Evolutionary conservation across 2,888 invertebrate species (phyloP).

Genomic region (Schizaphis graminum): DNA sequence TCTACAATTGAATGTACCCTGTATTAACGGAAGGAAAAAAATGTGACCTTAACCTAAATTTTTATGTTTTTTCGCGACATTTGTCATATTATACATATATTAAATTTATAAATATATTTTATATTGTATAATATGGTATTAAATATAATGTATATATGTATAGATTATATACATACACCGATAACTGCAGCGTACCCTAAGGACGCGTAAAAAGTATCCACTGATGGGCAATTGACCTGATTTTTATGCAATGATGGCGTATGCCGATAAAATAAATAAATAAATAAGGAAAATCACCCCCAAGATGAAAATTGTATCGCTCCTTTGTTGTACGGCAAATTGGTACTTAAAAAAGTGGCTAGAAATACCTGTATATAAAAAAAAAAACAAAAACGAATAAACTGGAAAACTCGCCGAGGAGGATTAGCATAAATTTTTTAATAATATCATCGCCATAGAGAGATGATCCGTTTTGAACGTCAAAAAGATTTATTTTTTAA

Average conservation of each 20-base stretch:
- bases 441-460: neutral
- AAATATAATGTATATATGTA: neutral
- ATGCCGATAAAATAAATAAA: slow-evolving; percentile 31
- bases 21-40: neutral
- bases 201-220: slow-evolving; percentile 46
- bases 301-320: slow-evolving; percentile 48
- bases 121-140: neutral
- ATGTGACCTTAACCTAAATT: slow-evolving; percentile 25
- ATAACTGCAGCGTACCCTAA: neutral
- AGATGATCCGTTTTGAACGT: neutral
- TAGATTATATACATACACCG: neutral
- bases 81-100: neutral
- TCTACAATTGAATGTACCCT: neutral
- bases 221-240: slow-evolving; percentile 63
- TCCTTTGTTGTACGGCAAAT: neutral
- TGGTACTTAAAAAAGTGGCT: slow-evolving; percentile 33
- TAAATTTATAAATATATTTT: neutral
- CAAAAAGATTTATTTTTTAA: slow-evolving; percentile 4
- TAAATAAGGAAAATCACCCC: slow-evolving; percentile 58
- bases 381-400: neutral
- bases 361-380: neutral
- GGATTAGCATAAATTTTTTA: slow-evolving; percentile 18
- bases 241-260: slow-evolving; percentile 31
- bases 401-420: slow-evolving; percentile 27
- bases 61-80: neutral